Conservation (phyloP, 1,140 invertebrate species). For the Listronotus bonariensis region DNA sequence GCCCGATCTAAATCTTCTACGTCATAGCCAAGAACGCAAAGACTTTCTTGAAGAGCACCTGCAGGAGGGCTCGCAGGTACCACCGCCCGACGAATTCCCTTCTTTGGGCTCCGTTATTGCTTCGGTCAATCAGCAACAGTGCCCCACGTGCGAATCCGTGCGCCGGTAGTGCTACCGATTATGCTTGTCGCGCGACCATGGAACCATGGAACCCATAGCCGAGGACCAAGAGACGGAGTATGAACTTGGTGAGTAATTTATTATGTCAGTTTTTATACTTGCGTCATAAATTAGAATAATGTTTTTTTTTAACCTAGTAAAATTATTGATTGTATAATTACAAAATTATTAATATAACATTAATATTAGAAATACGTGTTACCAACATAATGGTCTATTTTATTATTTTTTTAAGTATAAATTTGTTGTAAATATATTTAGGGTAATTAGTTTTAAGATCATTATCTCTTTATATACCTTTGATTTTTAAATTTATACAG, state of each 20-base stretch:
- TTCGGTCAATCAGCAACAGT: background rate
- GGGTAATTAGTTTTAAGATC: no score
- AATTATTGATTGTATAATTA: no score
- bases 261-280: background rate
- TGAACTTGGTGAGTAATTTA: constrained; percentile 63
- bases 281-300: background rate
- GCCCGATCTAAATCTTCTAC: background rate
- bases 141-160: constrained; percentile 1
- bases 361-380: background rate
- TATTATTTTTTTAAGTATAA: no score
- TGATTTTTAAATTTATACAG: no score
- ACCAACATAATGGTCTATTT: background rate
- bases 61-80: background rate
- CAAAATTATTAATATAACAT: no score
- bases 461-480: no score
- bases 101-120: background rate
- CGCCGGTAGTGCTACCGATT: constrained; percentile 49
- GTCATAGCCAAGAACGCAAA: background rate
- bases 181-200: constrained; percentile 44
- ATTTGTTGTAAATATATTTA: no score
- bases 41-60: constrained; percentile 1
- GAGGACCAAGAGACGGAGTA: constrained; percentile 68
- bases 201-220: constrained; percentile 67
- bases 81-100: background rate
- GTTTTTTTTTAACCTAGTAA: background rate